Base-by-base conservation (phyloP, 2,797 vertebrate genomes). In the Zonotrichia albicollis region DNA sequence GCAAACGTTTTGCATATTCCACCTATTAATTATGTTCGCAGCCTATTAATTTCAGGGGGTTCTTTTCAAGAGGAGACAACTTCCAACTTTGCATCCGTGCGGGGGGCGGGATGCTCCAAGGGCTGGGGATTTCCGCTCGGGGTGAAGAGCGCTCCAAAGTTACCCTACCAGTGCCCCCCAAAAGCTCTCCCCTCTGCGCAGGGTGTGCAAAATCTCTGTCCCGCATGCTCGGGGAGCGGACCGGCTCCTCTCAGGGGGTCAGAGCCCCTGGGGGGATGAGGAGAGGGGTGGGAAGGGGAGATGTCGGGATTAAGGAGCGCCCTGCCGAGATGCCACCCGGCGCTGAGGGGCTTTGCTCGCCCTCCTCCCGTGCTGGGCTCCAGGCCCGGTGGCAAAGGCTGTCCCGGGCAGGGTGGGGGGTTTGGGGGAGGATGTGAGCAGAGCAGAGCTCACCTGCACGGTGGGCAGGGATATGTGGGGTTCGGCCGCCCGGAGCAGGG, bases 11-110 rank as follows among this genome's bases (percentile, higher is more conserved):
- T 93, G 86, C 95, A 95, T 94, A 94, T 97, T 95, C 84, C 90
- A 95, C 93, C 91, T 96, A 96, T 95, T 94, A 93, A 95, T 97
- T 96, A 95, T 85, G 78, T 92, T 96, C 87, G 81, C 89, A 95
- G 78, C 61, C 91, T 94, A 79, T 97, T 96, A 93, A 94, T 95
- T 96, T 95, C 94, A 84, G 88, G 78, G 93, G 53, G 77, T 67
- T 94, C 87, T 73, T 96, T 96, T 82, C 78, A 89, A 93, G 92
- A 89, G 76, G 86, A 96, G 77, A 89, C 30, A 94, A 89, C 46
- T 75, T 94, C 93, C 92, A 95, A 95, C 90, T 96, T 96, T 60
- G 43, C 32, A 16, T 50, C 45, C 21, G 13, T 27, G 62, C 2
- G 45, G 3, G 5, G 11, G 20, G 26, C 6, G 32, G 40, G 38